phyloP scores from a whole-genome alignment of 2,888 invertebrate genomes.

The Drosophila longiperda region DNA sequence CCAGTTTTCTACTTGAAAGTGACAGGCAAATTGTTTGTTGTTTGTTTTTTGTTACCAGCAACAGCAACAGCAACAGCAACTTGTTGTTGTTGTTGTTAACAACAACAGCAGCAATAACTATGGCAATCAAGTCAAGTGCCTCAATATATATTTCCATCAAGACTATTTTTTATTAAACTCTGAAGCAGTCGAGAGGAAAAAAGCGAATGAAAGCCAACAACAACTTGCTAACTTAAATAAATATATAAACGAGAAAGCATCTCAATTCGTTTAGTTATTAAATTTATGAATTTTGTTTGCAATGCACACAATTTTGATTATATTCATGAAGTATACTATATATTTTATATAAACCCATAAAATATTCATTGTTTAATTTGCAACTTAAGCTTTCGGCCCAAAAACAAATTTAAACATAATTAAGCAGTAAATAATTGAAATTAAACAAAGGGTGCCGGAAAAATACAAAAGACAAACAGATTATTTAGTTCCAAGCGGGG shows the following conservation, averaged over 20 bases:
- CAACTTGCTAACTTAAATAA: background rate
- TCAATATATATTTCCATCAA: conserved; percentile 32
- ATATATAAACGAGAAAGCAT: background rate
- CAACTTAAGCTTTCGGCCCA: conserved; percentile 11
- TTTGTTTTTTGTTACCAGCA: conserved; percentile 18
- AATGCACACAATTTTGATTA: conserved; percentile 4
- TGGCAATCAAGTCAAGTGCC: conserved; percentile 42
- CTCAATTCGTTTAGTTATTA: background rate
- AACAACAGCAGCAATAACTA: conserved; percentile 14
- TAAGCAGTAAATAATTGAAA: conserved; percentile 50
- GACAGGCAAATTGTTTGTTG: conserved; percentile 54
- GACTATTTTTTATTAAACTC: conserved; percentile 1
- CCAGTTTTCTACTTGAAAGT: conserved; percentile 56
- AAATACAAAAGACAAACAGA: conserved; percentile 23
- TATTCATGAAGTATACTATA: background rate
- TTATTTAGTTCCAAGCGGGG: conserved; percentile 22
- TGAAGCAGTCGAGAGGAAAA: conserved; percentile 3
- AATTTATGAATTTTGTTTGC: background rate
- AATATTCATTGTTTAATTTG: conserved; percentile 52
- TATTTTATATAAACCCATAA: background rate
- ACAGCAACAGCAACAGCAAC: conserved; percentile 10
- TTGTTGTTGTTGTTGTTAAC: conserved; percentile 9
- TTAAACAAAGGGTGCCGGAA: background rate
- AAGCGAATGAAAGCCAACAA: background rate
- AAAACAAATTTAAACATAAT: conserved; percentile 37